Evolutionary conservation across 2,797 vertebrate species (phyloP), one percentile per base, ranked within the genome.

Genomic region (Orientallactaga sibirica): DNA sequence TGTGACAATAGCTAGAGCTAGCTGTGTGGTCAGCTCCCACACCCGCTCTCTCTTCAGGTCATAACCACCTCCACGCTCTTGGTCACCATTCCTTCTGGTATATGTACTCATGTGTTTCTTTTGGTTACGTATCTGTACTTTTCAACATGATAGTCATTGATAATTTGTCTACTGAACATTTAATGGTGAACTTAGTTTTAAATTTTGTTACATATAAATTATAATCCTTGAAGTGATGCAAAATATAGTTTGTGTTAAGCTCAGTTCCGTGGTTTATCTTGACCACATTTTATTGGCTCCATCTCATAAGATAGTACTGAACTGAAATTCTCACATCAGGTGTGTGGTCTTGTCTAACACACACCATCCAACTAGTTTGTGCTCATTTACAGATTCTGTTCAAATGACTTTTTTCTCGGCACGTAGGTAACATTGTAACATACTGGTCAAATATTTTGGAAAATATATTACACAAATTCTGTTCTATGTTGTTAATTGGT

Each of bases 231-330:
- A 92, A 83, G 67, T 64, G 24, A 37, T 84, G 41, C 0, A 87
- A 90, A 90, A 79, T 73, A 64, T 20, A 68, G 10, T 62, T 62
- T 95, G 43, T 80, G 33, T 58, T 80, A 71, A 89, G 86, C 37
- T 66, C 33, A 77, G 43, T 33, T 43, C 37, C 48, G 29, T 24
- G 77, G n/a, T 67, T 75, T 76, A 58, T 7, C 29, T 79, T 61
- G 71, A 73, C 43, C 78, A 41, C 33, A 62, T 62, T 83, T 68
- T 33, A 64, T 29, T 79, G 58, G 25, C 3, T 74, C 33, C 7
- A 88, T 27, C 41, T 48, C 71, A 52, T 15, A 75, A 70, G 19
- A 71, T 16, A 64, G 41, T 48, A 52, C 15, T 37, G 18, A 85
- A 75, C 1, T 81, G 48, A 89, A 74, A n/a, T 86, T 91, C 71